Base-by-base conservation (phyloP, 2,113 vertebrate genomes). In the Baryphthengus martii region DNA sequence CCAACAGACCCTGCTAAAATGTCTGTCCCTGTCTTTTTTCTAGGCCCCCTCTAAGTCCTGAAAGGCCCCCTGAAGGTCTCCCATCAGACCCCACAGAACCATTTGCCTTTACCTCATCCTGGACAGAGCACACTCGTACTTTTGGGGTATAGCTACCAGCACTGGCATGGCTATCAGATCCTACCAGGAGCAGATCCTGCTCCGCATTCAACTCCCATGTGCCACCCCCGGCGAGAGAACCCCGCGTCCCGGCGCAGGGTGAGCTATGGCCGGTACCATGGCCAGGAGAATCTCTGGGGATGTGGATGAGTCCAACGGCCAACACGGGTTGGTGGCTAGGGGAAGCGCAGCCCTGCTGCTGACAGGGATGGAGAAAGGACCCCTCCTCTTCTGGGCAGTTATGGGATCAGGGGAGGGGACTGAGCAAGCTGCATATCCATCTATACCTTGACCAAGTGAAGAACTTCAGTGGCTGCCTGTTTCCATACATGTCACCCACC, bases 191-290 rank as follows among this genome's bases (percentile, higher is more conserved):
- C 40, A 56, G 71, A 52, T 28, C 71, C 65, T 44, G 56, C 61
- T 40, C n/a, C 35, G 26, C 9, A 2, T 40, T n/a, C 49, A 28
- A 16, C 17, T 26, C 12, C 0, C 5, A 1, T 0, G 2, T 13
- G n/a, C 10, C 70, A 63, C 44, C 56, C 9, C 3, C 31, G 52
- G 15, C 3, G 2, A 90, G n/a, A 50, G 61, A 62, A 25, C 21
- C 37, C 19, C 2, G 0, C 1, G 2, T 11, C 33, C 65, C 59
- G n/a, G 33, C 7, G 0, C 25, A 42, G 40, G 10, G 33, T 13
- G 45, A 47, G 19, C 62, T 45, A 26, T 13, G 11, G 47, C 31
- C 40, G 7, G 20, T 28, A 42, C 50, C 33, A 7, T 2, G 9
- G 25, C 40, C 55, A 37, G 17, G 25, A 68, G 19, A 26, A 53